Evolutionary conservation across 2,888 invertebrate species (phyloP).

Genomic region (Dione vanillae): DNA sequence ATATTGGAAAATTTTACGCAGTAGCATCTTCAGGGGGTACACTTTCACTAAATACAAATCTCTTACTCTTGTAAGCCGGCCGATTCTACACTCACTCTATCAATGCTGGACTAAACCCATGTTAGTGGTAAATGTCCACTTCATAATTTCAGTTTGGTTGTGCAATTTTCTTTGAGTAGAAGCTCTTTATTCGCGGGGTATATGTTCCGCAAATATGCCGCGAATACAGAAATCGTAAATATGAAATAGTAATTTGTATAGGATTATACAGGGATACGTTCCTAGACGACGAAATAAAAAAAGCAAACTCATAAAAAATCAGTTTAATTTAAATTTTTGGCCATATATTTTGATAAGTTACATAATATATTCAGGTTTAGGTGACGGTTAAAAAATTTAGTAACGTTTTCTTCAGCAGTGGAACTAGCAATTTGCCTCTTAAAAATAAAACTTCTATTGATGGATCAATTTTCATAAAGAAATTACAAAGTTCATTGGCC

Average conservation of each 20-base stretch:
- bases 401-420: slow-evolving; percentile 4
- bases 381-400: neutral
- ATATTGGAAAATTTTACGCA: too few relatives aligned
- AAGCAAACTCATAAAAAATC: neutral
- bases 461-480: slow-evolving; percentile 4
- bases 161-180: too few relatives aligned
- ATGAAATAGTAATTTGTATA: neutral
- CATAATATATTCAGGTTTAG: neutral
- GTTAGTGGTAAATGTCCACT: too few relatives aligned
- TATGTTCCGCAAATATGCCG: neutral
- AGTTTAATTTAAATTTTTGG: neutral
- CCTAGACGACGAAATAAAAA: neutral
- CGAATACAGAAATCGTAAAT: neutral
- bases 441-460: slow-evolving; percentile 8
- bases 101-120: too few relatives aligned
- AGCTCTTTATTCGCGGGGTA: slow-evolving; percentile 10
- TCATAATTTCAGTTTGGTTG: too few relatives aligned
- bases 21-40: too few relatives aligned
- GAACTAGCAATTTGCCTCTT: neutral
- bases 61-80: too few relatives aligned
- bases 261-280: neutral
- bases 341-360: neutral
- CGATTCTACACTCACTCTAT: too few relatives aligned
- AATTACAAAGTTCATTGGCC: slow-evolving; percentile 9
- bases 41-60: too few relatives aligned